phyloP scores from a whole-genome alignment of 2,888 invertebrate species.

The Malacosoma neustria region DNA sequence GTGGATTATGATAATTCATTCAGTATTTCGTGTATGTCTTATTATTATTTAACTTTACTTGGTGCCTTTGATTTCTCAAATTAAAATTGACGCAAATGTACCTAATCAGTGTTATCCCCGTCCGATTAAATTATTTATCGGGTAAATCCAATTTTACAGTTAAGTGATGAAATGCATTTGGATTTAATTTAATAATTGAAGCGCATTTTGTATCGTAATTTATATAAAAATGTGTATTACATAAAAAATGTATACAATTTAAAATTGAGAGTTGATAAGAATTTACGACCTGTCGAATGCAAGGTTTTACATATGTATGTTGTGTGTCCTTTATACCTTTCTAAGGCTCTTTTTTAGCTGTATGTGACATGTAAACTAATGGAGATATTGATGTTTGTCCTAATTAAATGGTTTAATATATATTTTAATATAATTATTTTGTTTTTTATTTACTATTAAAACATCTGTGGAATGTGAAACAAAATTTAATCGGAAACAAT shows the following conservation, averaged over 20 bases:
- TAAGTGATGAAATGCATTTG: constrained; percentile 13
- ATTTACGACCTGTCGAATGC: constrained; percentile 30
- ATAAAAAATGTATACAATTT: neutral
- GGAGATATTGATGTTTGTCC: constrained; percentile 73
- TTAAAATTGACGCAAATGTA: constrained; percentile 33
- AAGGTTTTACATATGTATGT: constrained; percentile 48
- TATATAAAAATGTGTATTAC: constrained; percentile 23
- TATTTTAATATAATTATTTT: constrained; percentile 66
- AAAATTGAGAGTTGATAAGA: too few relatives aligned
- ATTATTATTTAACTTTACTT: constrained; percentile 51
- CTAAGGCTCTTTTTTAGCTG: constrained; percentile 48
- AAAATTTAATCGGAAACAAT: neutral
- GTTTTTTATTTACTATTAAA: constrained; percentile 24
- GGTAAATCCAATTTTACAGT: constrained; percentile 4
- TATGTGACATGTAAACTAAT: constrained; percentile 71
- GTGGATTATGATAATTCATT: constrained; percentile 32
- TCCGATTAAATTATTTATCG: constrained; percentile 1
- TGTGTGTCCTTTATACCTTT: constrained; percentile 68
- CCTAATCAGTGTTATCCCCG: constrained; percentile 12
- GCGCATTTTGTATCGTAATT: neutral
- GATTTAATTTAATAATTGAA: neutral
- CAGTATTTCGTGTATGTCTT: constrained; percentile 60
- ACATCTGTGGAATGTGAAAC: neutral
- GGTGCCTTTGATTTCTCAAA: constrained; percentile 61
- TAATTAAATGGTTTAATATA: constrained; percentile 74